phyloP scores from a whole-genome alignment of 2,797 vertebrate genomes.

The Labroides dimidiatus region DNA sequence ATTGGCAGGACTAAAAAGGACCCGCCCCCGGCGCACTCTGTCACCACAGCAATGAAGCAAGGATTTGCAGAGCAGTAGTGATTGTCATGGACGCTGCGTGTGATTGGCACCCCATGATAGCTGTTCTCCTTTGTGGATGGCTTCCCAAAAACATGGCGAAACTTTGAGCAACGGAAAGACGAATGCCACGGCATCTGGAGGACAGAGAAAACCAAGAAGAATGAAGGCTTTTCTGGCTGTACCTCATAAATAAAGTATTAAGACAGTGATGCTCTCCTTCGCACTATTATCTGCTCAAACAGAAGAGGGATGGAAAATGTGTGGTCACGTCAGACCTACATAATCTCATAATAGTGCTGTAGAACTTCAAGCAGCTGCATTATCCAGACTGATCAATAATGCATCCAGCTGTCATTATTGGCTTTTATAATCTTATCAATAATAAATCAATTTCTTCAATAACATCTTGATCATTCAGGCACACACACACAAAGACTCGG shows the following conservation, averaged over 20 bases:
- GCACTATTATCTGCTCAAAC: not conserved
- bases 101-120: constrained; percentile 91
- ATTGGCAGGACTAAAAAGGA: constrained; percentile 92
- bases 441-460: constrained; percentile 63
- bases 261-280: not conserved
- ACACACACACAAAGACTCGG: constrained; percentile 13
- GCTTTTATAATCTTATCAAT: constrained; percentile 72
- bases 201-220: not conserved
- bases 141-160: constrained; percentile 91
- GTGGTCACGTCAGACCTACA: not conserved
- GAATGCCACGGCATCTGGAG: constrained; percentile 92
- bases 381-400: constrained; percentile 72
- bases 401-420: constrained; percentile 52
- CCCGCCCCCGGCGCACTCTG: constrained; percentile 91
- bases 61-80: constrained; percentile 94
- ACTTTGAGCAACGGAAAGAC: constrained; percentile 89
- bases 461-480: constrained; percentile 36
- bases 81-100: constrained; percentile 92
- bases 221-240: no score
- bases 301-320: not conserved
- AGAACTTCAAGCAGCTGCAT: constrained; percentile 40
- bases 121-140: constrained; percentile 86
- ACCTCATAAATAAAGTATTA: not conserved
- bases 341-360: constrained; percentile 41
- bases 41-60: constrained; percentile 93